phyloP scores from a whole-genome alignment of 1,140 invertebrate species.

The Callitettix versicolor region DNA sequence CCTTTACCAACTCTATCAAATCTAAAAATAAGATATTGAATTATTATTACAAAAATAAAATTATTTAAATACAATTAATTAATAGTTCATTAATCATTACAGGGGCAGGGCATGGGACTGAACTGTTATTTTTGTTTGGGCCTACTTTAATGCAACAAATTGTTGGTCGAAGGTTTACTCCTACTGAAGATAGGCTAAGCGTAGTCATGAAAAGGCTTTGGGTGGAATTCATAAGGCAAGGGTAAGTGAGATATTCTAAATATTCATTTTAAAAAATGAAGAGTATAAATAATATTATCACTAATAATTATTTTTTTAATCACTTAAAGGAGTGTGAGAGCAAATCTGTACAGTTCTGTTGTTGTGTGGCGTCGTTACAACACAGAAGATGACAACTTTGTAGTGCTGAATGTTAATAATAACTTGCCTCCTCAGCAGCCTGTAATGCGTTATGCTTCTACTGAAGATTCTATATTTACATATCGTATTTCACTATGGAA shows the following conservation, averaged over 20 bases:
- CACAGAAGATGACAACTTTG: slow-evolving; percentile 35
- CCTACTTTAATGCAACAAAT: slow-evolving; percentile 49
- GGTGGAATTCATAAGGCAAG: slow-evolving; percentile 48
- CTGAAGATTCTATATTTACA: slow-evolving; percentile 22
- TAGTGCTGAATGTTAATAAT: slow-evolving; percentile 30
- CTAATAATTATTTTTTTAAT: not conserved
- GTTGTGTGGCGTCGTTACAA: slow-evolving; percentile 46
- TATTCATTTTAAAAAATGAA: no score
- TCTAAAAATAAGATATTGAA: no score
- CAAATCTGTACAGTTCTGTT: slow-evolving; percentile 36
- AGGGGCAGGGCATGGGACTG: slow-evolving; percentile 49
- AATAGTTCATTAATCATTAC: no score
- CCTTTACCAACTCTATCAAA: no score
- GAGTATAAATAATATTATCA: no score
- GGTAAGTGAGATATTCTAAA: slow-evolving; percentile 34
- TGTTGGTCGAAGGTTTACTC: slow-evolving; percentile 40
- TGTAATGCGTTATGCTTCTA: slow-evolving; percentile 26
- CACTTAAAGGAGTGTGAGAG: slow-evolving; percentile 36
- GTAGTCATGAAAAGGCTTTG: slow-evolving; percentile 42
- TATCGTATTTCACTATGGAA: slow-evolving; percentile 25
- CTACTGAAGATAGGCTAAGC: slow-evolving; percentile 45
- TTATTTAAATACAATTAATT: no score
- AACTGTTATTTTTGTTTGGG: slow-evolving; percentile 51
- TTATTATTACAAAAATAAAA: no score
- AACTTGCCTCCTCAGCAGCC: slow-evolving; percentile 25